Base-by-base conservation (phyloP, 2,797 vertebrate species). In the Hephaestus fuliginosus region DNA sequence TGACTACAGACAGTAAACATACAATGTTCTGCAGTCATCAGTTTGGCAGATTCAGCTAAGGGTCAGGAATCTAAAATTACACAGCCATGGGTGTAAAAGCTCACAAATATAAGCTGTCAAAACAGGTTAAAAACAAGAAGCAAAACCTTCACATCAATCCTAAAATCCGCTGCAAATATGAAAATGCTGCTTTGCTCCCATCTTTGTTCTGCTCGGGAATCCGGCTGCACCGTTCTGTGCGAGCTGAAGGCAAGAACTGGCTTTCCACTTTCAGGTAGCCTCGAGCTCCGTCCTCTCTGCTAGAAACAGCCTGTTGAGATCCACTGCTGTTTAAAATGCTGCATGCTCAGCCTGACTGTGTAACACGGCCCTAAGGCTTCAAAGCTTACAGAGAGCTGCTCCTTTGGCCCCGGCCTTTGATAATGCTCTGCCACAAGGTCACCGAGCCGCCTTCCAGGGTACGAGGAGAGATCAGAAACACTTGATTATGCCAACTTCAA, bases 371-470 rank as follows among this genome's bases (percentile, higher is more conserved):
- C 75, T 7, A 10, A 70, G 82, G 84, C 87, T 78, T 86, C 82
- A 68, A 65, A 81, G 83, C 78, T 72, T n/a, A 61, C 80, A 17
- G 76, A 65, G 81, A 85, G 84, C 74, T 72, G 82, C 83, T 85
- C 80, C 83, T 86, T 69, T 75, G 71, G 89, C 84, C 83, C 53
- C 22, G 56, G 63, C 73, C 84, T 86, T 85, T 82, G 83, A 84
- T 91, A 80, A 70, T 30, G 57, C 81, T 87, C 46, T 63, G 76
- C 89, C 85, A 90, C 88, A 86, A 90, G 90, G 91, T 91, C 90
- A 87, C 18, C 3, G 75, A 76, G 22, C 86, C 82, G 84, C 83
- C 63, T 81, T 65, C 68, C 74, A 70, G 75, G 62, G 57, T 78
- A 71, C 6, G 33, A 70, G 69, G 46, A 70, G 68, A 56, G 64